A percentile compares a stretch with the other conserved stretches of the same genome.
phyloP scores from a whole-genome alignment of 2,888 invertebrate species.

The Heliconius cydno region DNA sequence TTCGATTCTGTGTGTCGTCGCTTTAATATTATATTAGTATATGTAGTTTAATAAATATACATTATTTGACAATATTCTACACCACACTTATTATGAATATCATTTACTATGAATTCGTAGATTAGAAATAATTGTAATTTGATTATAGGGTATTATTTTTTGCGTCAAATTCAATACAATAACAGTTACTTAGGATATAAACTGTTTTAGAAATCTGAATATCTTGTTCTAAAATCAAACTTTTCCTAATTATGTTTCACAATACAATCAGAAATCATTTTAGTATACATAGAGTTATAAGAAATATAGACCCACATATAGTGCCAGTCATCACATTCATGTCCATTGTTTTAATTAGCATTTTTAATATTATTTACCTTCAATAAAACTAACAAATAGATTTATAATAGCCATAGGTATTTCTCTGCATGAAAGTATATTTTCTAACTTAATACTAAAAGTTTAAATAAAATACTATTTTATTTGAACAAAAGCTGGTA shows the following conservation, averaged over 20 bases:
- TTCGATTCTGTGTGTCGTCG: conserved; percentile 15
- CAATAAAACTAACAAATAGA: background rate
- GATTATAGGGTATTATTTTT: background rate
- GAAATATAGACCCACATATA: conserved; percentile 12
- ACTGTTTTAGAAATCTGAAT: background rate
- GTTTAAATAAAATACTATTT: background rate
- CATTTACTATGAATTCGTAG: background rate
- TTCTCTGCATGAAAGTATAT: background rate
- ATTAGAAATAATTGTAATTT: no score
- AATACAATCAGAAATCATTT: background rate
- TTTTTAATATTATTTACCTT: conserved; percentile 41
- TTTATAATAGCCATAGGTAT: background rate
- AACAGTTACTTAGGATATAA: background rate
- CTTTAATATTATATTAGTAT: conserved; percentile 10
- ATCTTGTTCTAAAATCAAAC: background rate
- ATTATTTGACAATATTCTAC: background rate
- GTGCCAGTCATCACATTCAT: conserved; percentile 42
- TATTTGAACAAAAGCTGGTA: conserved; percentile 15
- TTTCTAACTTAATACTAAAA: background rate
- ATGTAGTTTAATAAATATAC: conserved; percentile 6
- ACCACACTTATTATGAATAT: background rate
- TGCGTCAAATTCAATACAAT: background rate
- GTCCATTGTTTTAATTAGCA: conserved; percentile 45
- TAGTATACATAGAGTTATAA: background rate
- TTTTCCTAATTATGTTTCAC: background rate